Evolutionary conservation across 2,888 invertebrate genomes (phyloP).

Genomic region (Euzetes globulus): DNA sequence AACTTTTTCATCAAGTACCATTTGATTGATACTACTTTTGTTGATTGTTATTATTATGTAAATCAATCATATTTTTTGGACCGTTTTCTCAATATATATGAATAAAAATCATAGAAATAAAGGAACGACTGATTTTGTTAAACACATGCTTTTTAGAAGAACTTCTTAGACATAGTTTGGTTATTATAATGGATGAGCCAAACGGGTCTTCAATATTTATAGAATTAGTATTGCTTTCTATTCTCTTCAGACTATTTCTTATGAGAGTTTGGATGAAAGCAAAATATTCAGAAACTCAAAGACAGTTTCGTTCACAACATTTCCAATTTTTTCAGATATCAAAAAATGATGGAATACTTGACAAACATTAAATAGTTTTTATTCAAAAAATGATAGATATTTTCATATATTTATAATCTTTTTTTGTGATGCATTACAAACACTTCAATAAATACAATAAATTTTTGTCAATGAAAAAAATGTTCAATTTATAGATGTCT

Average conservation of each 20-base stretch:
- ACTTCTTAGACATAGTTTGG: not conserved
- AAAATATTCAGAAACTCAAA: not conserved
- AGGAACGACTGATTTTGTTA: not conserved
- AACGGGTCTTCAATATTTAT: conserved; percentile 7
- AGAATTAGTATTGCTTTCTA: not conserved
- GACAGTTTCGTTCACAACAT: not conserved
- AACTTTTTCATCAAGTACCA: no score
- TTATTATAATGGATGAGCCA: conserved; percentile 21
- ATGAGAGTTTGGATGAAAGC: not conserved
- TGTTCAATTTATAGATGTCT: not conserved
- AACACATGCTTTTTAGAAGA: not conserved
- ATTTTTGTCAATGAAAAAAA: no score
- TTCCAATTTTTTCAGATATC: not conserved
- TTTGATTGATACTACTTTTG: not conserved
- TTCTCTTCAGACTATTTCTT: not conserved
- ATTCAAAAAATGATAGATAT: conserved; percentile 8
- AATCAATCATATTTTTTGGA: not conserved
- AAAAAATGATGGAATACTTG: not conserved
- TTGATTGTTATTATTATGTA: not conserved
- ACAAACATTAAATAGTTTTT: not conserved
- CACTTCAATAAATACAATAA: not conserved
- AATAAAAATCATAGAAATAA: not conserved
- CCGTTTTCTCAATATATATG: not conserved
- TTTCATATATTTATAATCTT: not conserved
- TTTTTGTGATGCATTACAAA: not conserved